Evolutionary conservation across 2,797 vertebrate genomes (phyloP).

Genomic region (Caiman crocodilus): DNA sequence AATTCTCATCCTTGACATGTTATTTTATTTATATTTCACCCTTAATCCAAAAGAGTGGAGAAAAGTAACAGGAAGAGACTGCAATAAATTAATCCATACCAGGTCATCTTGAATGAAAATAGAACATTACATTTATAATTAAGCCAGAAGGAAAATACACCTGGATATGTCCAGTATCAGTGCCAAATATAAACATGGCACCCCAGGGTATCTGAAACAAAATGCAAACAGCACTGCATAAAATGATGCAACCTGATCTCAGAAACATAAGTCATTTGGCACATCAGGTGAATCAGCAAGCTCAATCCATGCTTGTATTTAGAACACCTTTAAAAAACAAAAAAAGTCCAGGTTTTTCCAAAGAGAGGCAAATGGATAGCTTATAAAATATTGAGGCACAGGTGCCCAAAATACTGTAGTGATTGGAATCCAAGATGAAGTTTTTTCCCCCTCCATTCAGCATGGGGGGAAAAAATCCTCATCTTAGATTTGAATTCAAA

Average conservation of each 20-base stretch:
- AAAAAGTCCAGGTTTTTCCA: neutral
- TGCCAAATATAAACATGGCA: neutral
- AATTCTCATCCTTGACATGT: neutral
- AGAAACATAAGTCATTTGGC: neutral
- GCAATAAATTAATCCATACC: neutral
- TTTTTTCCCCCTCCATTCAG: too few relatives aligned
- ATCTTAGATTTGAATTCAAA: too few relatives aligned
- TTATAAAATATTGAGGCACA: neutral
- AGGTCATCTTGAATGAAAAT: neutral
- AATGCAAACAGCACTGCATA: fast-evolving
- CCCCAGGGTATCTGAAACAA: too few relatives aligned
- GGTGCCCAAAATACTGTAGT: too few relatives aligned
- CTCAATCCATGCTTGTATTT: neutral
- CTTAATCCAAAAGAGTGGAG: neutral
- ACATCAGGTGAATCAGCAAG: neutral
- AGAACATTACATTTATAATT: neutral
- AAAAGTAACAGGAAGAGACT: neutral
- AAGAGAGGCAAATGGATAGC: neutral
- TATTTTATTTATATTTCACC: neutral
- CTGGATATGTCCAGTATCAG: neutral
- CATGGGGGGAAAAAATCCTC: too few relatives aligned
- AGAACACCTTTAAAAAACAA: neutral
- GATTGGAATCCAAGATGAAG: too few relatives aligned
- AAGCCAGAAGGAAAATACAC: neutral
- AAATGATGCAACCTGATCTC: neutral